These are phyloP conservation scores for Syngnathus typhle DNA, from an alignment of 2,113 vertebrate genomes.

Conservation along the genomic window DNA sequence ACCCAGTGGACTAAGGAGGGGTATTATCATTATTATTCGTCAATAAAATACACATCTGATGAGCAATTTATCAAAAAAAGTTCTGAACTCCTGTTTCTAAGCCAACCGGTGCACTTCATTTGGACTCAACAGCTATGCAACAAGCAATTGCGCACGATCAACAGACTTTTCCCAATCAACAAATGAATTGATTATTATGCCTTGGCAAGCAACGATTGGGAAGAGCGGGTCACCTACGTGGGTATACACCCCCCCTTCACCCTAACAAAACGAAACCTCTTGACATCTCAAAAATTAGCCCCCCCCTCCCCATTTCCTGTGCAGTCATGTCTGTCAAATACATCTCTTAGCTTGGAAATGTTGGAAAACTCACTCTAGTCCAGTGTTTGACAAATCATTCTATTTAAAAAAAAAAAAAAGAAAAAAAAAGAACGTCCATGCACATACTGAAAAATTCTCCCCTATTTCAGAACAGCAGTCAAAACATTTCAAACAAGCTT, in stretches of 20 bases:
- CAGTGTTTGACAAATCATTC: conserved; percentile 80
- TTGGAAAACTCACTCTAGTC: conserved; percentile 74
- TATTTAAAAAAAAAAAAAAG: conserved; percentile 34
- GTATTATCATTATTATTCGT: too few relatives aligned
- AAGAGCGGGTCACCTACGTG: conserved; percentile 5
- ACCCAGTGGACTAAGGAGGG: background rate
- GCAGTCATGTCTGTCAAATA: conserved; percentile 69
- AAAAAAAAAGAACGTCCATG: conserved; percentile 65
- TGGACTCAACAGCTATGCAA: background rate
- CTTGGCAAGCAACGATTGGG: conserved; percentile 42
- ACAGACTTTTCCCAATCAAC: background rate
- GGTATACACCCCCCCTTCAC: conserved; percentile 39
- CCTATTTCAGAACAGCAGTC: conserved; percentile 77
- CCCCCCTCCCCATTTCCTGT: conserved; percentile 31
- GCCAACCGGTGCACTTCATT: background rate
- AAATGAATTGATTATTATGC: background rate
- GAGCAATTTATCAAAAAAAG: background rate
- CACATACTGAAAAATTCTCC: conserved; percentile 54
- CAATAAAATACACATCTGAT: background rate
- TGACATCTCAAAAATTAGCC: conserved; percentile 19
- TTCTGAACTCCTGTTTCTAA: background rate
- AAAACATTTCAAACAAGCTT: conserved; percentile 72
- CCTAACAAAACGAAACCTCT: conserved; percentile 33
- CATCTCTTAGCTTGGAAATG: conserved; percentile 69
- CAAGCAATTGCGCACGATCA: background rate